Evolutionary conservation across 2,888 invertebrate genomes (phyloP), one percentile per base, ranked within the genome.

Genomic region (Minunthozetes semirufus): DNA sequence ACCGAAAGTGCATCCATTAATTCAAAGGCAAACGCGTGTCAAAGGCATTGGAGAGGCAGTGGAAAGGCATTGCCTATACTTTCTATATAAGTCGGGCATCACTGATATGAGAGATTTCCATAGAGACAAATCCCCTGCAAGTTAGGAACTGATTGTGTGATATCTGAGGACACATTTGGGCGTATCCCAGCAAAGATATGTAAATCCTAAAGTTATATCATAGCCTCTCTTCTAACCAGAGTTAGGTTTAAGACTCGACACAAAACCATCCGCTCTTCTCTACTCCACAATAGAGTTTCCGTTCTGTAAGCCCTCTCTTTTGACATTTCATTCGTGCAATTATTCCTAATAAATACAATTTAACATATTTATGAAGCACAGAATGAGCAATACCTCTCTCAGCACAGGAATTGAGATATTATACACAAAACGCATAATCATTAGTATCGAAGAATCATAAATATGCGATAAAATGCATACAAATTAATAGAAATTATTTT

Each of bases 151-250:
- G 17, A 63, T 63, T 63, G 63, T 63, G 63, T 63, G 63, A 63
- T 63, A 63, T 63, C 63, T 63, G 63, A 63, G 63, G 63, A 63
- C 63, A 63, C 63, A 63, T 63, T 63, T 63, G 63, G 63, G 63
- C 63, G 63, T 29, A 33, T 33, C 63, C 63, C 13, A 63, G 63
- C 63, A 29, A 29, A 29, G 33, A 63, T 63, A 63, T 63, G 33
- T 63, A 63, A 29, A 63, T 17, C 38, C 42, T 33, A 9, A 25
- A 22, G 25, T 22, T 22, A 25, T 56, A 56, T 25, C 13, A 33
- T 19, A 33, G 33, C 63, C 63, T 63, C 33, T 33, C 5, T 33
- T 63, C 29, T 33, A 38, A 29, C 63, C 56, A 56, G 13, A 56
- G 22, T 56, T 56, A 56, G 56, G 25, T 56, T 22, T 25, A 63